phyloP scores from a whole-genome alignment of 2,888 invertebrate species.

The Sminthurinus aureus region DNA sequence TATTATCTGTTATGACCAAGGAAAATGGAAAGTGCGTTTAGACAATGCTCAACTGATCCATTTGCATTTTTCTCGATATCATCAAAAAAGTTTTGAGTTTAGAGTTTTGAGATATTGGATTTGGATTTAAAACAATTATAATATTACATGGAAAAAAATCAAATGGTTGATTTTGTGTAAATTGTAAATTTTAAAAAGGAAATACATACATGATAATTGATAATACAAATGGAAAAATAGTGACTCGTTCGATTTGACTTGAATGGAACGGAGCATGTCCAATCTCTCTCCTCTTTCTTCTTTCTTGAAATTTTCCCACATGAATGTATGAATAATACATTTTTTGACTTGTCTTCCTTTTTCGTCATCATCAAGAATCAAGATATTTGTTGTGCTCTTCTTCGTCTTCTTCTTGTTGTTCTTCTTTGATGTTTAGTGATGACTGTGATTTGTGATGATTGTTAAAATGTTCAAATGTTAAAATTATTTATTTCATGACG shows the following conservation, averaged over 20 bases:
- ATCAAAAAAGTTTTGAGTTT: background rate
- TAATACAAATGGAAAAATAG: no score
- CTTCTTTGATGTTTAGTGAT: no score
- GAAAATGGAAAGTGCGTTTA: background rate
- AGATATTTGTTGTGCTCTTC: no score
- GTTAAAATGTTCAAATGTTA: no score
- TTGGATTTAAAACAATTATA: no score
- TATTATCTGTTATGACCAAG: no score
- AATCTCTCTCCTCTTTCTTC: background rate
- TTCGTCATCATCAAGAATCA: background rate
- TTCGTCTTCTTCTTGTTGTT: no score
- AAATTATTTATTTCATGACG: no score
- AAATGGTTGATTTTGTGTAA: background rate
- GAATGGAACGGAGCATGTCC: constrained; percentile 4
- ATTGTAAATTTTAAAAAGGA: background rate
- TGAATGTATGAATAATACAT: background rate
- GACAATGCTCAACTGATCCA: constrained; percentile 6
- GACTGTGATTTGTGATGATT: no score
- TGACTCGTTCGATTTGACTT: no score
- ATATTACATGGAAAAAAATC: background rate
- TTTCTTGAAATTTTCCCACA: background rate
- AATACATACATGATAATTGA: background rate
- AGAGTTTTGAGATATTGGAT: no score
- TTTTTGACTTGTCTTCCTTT: background rate
- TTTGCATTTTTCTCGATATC: constrained; percentile 30